A percentile compares a stretch with the other conserved stretches of the same genome.
phyloP scores from a whole-genome alignment of 2,113 vertebrate genomes.

The Trinectes maculatus region DNA sequence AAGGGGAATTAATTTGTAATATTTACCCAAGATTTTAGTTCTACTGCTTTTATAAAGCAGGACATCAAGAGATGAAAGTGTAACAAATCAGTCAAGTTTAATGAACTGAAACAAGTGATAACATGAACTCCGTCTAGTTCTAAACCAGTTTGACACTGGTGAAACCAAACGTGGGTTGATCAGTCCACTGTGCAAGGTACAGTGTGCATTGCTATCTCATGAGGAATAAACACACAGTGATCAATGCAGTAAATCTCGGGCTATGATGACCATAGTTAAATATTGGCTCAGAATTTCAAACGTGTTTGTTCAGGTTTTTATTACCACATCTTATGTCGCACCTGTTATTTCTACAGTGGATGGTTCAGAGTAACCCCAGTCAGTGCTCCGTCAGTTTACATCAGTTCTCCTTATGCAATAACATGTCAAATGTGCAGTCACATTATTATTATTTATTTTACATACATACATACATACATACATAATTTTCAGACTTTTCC shows the following conservation, averaged over 20 bases:
- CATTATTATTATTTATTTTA: no score
- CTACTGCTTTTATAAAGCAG: not conserved
- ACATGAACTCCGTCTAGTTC: not conserved
- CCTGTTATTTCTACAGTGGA: no score
- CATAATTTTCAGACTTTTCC: no score
- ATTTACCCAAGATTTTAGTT: not conserved
- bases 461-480: no score
- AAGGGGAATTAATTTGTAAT: not conserved
- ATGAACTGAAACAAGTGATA: slow-evolving; percentile 27
- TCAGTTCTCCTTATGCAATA: no score
- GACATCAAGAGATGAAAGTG: not conserved
- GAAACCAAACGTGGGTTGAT: slow-evolving; percentile 9
- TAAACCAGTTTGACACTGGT: not conserved
- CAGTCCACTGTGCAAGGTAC: slow-evolving; percentile 39
- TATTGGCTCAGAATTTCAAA: slow-evolving; percentile 47
- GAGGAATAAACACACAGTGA: not conserved
- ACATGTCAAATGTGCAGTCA: no score
- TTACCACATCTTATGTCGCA: not conserved
- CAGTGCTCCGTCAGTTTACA: not conserved
- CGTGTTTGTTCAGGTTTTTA: slow-evolving; percentile 24
- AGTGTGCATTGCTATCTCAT: slow-evolving; percentile 8
- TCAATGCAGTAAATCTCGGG: slow-evolving; percentile 31
- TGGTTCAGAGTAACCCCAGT: not conserved
- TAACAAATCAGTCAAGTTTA: not conserved
- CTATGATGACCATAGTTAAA: slow-evolving; percentile 33